phyloP scores from a whole-genome alignment of 1,140 invertebrate species.

The Glossosoma conforme region DNA sequence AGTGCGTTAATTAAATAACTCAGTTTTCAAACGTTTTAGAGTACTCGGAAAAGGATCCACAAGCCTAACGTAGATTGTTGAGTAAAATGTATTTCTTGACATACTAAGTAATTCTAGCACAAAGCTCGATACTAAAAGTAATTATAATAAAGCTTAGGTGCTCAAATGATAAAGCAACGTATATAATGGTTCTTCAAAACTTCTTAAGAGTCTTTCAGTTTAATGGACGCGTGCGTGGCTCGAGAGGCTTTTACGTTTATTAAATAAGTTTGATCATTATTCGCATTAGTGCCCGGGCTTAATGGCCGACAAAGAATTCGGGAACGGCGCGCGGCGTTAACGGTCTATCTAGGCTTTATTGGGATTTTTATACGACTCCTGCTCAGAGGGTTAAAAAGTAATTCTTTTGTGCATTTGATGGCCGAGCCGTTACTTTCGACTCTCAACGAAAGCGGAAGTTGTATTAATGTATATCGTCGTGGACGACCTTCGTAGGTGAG shows the following conservation, averaged over 20 bases:
- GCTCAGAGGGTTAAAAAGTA: conserved; percentile 28
- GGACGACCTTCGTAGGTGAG: too few species aligned
- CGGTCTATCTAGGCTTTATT: conserved; percentile 28
- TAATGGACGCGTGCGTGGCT: conserved; percentile 20
- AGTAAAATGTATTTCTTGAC: too few species aligned
- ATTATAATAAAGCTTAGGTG: too few species aligned
- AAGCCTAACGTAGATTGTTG: too few species aligned
- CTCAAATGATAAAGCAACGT: too few species aligned
- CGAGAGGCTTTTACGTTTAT: conserved; percentile 33
- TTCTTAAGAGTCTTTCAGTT: conserved; percentile 8
- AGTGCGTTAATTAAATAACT: too few species aligned
- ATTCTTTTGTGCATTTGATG: conserved; percentile 28
- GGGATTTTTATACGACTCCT: conserved; percentile 28
- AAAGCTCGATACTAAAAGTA: too few species aligned
- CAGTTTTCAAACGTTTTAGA: too few species aligned
- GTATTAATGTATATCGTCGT: too few species aligned
- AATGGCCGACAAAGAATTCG: conserved; percentile 27
- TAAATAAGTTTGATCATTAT: conserved; percentile 32
- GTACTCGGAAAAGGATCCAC: too few species aligned
- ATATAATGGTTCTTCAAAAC: neutral
- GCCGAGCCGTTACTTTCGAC: conserved; percentile 10
- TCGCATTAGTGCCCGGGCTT: conserved; percentile 27
- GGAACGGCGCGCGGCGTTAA: conserved; percentile 26
- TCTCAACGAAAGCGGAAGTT: conserved; percentile 20
- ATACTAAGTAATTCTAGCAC: too few species aligned